Evolutionary conservation across 2,888 invertebrate genomes (phyloP), one percentile per base, ranked within the genome.

Genomic region (Chaetoderma sp.): DNA sequence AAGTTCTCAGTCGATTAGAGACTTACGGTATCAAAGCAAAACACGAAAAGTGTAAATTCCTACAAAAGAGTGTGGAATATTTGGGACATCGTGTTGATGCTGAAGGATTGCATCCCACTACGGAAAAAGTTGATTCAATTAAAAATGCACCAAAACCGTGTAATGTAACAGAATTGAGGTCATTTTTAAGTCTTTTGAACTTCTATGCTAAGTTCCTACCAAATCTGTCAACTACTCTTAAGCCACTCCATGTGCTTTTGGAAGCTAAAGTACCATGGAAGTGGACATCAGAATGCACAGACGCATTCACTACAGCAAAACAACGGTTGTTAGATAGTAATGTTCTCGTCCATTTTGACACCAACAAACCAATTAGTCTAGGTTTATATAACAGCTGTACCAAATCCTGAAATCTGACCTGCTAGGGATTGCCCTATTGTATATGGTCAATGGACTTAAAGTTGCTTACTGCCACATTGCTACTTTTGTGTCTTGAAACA

Each of bases 381-480:
- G 86, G 86, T 0, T 82, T 79, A 16, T 78, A 77, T 10, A n/a
- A n/a, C n/a, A n/a, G n/a, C n/a, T n/a, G n/a, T n/a, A n/a, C n/a
- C n/a, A n/a, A n/a, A n/a, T n/a, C 65, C 64, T 23, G 84, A 83
- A 30, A 61, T 81, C 30, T 80, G 80, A 30, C 81, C 83, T 6
- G 56, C 63, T 1, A 6, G 65, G 4, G 45, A 59, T 16, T 63
- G 65, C 45, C 5, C 3, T 1, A 50, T 58, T n/a, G n/a, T n/a
- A n/a, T n/a, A n/a, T n/a, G n/a, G n/a, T n/a, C n/a, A n/a, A n/a
- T n/a, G n/a, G n/a, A 28, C 52, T 62, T 1, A 28, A 65, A 16
- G 56, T 56, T 4, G 18, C 16, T 27, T 65, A 62, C 23, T 39
- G 57, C 2, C 65, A 49, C n/a, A 59, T 65, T 6, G 62, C 47